Evolutionary conservation across 2,888 invertebrate species (phyloP).

Genomic region (Baronia brevicornis): DNA sequence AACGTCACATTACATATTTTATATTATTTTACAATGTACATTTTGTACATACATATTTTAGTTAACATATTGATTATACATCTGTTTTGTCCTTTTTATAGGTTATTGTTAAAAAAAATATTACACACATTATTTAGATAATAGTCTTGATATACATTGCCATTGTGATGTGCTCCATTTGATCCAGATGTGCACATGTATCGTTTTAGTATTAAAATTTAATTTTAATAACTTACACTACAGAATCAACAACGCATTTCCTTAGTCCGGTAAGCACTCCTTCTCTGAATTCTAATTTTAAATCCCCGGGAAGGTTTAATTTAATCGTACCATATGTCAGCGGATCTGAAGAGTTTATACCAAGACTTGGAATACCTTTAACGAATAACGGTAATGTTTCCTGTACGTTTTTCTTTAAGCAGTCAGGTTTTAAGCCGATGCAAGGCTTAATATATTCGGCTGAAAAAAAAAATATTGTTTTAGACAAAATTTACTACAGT

Average conservation of each 20-base stretch:
- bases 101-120: too few relatives aligned
- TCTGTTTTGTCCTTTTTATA: too few relatives aligned
- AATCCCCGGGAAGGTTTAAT: slow-evolving; percentile 39
- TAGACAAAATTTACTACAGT: too few relatives aligned
- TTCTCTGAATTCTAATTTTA: slow-evolving; percentile 40
- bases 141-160: too few relatives aligned
- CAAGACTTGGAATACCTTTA: slow-evolving; percentile 44
- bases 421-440: slow-evolving; percentile 37
- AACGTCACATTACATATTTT: too few relatives aligned
- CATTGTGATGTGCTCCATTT: too few relatives aligned
- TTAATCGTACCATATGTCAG: slow-evolving; percentile 28
- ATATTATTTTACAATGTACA: too few relatives aligned
- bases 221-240: slow-evolving; percentile 29
- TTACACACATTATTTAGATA: too few relatives aligned
- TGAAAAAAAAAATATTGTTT: slow-evolving; percentile 23
- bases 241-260: slow-evolving; percentile 45
- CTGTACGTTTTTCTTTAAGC: slow-evolving; percentile 41
- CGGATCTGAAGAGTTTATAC: slow-evolving; percentile 39
- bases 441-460: slow-evolving; percentile 42
- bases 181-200: too few relatives aligned
- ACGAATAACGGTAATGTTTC: slow-evolving; percentile 39
- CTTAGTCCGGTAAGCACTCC: slow-evolving; percentile 44
- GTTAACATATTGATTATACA: too few relatives aligned
- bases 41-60: too few relatives aligned
- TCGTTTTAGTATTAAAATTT: background rate